These are phyloP conservation scores for Pyrochroa serraticornis DNA, from an alignment of 2,888 invertebrate genomes.

Conservation along the genomic window DNA sequence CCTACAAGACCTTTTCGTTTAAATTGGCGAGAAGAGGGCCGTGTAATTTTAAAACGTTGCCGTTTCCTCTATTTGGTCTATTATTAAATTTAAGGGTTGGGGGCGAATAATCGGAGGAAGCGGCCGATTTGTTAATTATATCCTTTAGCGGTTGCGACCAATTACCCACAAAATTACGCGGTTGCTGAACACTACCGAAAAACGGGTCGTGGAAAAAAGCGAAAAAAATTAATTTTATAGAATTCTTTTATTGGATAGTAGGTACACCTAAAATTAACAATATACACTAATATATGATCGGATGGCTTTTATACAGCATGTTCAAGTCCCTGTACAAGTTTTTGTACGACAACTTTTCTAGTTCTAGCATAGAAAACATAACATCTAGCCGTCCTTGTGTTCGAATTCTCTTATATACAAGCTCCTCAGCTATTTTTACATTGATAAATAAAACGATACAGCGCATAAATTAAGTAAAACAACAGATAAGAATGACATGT, in stretches of 20 bases:
- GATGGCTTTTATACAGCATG: slow-evolving; percentile 50
- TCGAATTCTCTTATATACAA: slow-evolving; percentile 37
- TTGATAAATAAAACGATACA: slow-evolving; percentile 43
- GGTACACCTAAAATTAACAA: slow-evolving; percentile 56
- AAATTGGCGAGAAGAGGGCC: too few relatives aligned
- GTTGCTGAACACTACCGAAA: background rate
- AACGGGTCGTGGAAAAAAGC: background rate
- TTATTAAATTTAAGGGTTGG: too few relatives aligned
- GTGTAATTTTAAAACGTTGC: too few relatives aligned
- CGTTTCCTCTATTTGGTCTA: too few relatives aligned
- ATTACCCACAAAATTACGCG: too few relatives aligned
- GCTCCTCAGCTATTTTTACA: slow-evolving; percentile 37
- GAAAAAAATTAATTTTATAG: slow-evolving; percentile 38
- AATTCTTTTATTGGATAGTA: slow-evolving; percentile 52
- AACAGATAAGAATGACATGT: slow-evolving; percentile 19
- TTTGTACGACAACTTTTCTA: slow-evolving; percentile 43
- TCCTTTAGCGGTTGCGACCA: background rate
- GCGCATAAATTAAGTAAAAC: slow-evolving; percentile 33
- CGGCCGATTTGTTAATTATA: too few relatives aligned
- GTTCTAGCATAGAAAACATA: slow-evolving; percentile 20
- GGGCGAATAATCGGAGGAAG: too few relatives aligned
- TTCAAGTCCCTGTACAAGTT: slow-evolving; percentile 45
- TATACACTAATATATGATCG: slow-evolving; percentile 53
- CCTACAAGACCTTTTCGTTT: too few relatives aligned
- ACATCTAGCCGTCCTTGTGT: slow-evolving; percentile 22